A percentile compares a stretch with the other conserved stretches of the same genome.
These are phyloP conservation scores for Trematocara zebra DNA, from an alignment of 2,113 vertebrate species.

Conservation along the genomic window DNA sequence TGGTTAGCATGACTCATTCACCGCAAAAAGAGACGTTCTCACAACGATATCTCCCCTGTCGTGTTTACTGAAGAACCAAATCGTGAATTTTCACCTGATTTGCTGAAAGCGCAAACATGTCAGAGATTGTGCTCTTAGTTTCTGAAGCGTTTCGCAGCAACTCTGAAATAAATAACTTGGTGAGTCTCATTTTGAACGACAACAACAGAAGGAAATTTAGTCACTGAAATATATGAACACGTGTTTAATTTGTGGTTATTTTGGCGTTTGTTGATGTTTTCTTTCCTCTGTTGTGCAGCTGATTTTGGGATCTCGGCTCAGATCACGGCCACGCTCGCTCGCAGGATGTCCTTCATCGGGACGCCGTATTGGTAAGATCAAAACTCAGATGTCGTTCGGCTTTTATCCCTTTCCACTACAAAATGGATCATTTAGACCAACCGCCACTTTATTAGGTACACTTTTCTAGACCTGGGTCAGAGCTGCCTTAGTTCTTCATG, in stretches of 20 bases:
- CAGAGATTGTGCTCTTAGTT: background rate
- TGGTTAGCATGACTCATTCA: constrained; percentile 13
- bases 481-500: background rate
- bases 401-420: background rate
- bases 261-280: background rate
- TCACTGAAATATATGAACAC: rapidly evolving
- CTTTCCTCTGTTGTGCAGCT: constrained; percentile 60
- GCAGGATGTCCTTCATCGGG: constrained; percentile 88
- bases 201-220: background rate
- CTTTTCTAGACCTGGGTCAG: background rate
- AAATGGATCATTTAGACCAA: background rate
- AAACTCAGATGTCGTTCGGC: rapidly evolving
- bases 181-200: background rate
- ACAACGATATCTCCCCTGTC: background rate
- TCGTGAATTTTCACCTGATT: background rate
- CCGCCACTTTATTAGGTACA: background rate
- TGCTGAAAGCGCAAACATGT: background rate
- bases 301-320: constrained; percentile 92
- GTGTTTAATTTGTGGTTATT: background rate
- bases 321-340: constrained; percentile 85
- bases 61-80: background rate
- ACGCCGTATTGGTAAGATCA: constrained; percentile 84
- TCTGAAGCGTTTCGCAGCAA: background rate
- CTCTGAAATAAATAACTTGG: background rate
- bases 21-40: background rate